Base-by-base conservation (phyloP, 1,140 invertebrate genomes). In the Anastrepha ludens region DNA sequence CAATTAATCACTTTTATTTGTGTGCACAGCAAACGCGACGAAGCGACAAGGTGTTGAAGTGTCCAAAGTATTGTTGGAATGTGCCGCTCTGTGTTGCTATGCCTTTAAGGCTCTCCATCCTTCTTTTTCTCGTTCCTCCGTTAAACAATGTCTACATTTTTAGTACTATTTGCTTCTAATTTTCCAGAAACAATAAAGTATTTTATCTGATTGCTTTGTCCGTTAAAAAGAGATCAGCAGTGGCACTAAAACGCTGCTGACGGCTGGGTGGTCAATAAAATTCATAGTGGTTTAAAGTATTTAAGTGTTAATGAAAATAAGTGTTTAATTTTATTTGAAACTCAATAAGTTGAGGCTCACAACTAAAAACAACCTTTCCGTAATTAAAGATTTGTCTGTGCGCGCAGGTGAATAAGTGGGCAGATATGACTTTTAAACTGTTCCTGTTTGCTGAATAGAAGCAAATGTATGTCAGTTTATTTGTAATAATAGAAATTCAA, bases 1-100 rank as follows among this genome's bases (percentile, higher is more conserved):
- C 15, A 67, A 41, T 67, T 67, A 67, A 67, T 67, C 65, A 39
- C 65, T 67, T 67, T 67, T 67, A 67, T 67, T 67, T 67, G 8
- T 41, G 13, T 67, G 29, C 65, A 11, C 65, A 6, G 65, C 65
- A 3, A 39, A 67, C 39, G 29, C 29, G 8, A 67, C 20, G 8
- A 13, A 41, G 29, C 29, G 29, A 67, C 65, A 67, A 41, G 65
- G 6, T 29, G 65, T 29, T 20, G 65, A 0, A 67, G 3, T 67
- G 29, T 29, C 20, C 29, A 67, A 67, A 8, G 29, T 11, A 65
- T 13, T 29, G 8, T 7, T 2, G 29, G 39, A 67, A 29, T 29
- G 64, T 65, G 64, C 64, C 20, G 64, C 2, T n/a, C n/a, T 3
- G 8, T n/a, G 9, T 41, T 67, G n/a, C 13, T 11, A 11, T 11